Percentiles rank a stretch among this genome's conserved stretches.
These are phyloP conservation scores for Globodera rostochiensis DNA, from an alignment of 1,140 invertebrate species.

Conservation along the genomic window DNA sequence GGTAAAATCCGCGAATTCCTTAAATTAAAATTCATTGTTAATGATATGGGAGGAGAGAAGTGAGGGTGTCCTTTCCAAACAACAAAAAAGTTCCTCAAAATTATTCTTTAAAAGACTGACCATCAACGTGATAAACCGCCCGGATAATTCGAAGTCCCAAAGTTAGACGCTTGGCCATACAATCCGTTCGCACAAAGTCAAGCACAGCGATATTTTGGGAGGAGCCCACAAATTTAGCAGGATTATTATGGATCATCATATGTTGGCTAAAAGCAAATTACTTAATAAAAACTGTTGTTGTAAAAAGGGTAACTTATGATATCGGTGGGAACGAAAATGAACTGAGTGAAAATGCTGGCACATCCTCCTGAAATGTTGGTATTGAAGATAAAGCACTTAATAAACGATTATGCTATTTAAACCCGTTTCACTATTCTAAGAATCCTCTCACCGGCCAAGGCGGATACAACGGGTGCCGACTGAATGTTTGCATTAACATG, in stretches of 20 bases:
- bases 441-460: constrained; percentile 73
- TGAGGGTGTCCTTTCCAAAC: too few relatives aligned
- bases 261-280: constrained; percentile 73
- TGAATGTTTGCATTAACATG: constrained; percentile 55
- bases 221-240: constrained; percentile 37
- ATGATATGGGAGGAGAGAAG: too few relatives aligned
- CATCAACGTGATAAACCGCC: constrained; percentile 54
- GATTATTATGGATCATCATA: constrained; percentile 58
- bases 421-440: too few relatives aligned
- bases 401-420: too few relatives aligned
- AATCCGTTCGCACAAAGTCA: constrained; percentile 25
- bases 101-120: constrained; percentile 16
- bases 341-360: constrained; percentile 42
- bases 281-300: constrained; percentile 6
- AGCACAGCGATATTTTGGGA: constrained; percentile 41
- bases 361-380: constrained; percentile 75
- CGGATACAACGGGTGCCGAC: constrained; percentile 57
- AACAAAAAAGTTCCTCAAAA: too few relatives aligned
- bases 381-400: constrained; percentile 66
- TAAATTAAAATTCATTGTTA: too few relatives aligned
- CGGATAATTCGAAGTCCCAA: constrained; percentile 52
- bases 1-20: constrained; percentile 42
- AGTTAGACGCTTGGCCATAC: not conserved
- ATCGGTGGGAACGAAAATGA: constrained; percentile 57
- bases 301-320: constrained; percentile 30